These are phyloP conservation scores for Gerris lacustris DNA, from an alignment of 2,888 invertebrate genomes.

Conservation along the genomic window DNA sequence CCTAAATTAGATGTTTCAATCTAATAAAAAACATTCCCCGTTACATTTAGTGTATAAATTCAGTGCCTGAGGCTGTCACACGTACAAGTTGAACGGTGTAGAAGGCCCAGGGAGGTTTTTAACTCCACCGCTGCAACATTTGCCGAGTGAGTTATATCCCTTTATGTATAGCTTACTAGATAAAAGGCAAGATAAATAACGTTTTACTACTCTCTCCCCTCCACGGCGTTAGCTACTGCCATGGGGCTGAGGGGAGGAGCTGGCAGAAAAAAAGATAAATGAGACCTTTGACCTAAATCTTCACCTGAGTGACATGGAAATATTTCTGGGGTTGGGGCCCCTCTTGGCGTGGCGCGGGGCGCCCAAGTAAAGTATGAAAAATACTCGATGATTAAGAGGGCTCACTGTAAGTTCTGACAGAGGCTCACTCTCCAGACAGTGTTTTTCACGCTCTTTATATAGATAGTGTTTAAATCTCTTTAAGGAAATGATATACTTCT, in stretches of 20 bases:
- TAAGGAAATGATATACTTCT: too few relatives aligned
- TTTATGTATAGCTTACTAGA: not conserved
- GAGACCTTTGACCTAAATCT: constrained; percentile 3
- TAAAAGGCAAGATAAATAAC: constrained; percentile 3
- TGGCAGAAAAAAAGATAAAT: not conserved
- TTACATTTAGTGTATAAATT: too few relatives aligned
- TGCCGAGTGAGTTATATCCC: not conserved
- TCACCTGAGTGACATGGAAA: constrained; percentile 1
- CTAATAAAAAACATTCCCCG: too few relatives aligned
- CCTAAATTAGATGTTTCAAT: too few relatives aligned
- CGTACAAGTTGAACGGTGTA: too few relatives aligned
- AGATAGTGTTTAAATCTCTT: too few relatives aligned
- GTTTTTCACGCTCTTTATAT: too few relatives aligned
- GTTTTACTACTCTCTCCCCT: not conserved
- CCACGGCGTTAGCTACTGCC: too few relatives aligned
- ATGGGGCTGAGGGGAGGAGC: not conserved
- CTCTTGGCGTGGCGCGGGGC: not conserved
- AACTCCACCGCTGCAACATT: not conserved
- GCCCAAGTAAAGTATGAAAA: not conserved
- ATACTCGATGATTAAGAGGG: not conserved
- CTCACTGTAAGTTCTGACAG: not conserved
- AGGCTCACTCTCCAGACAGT: too few relatives aligned
- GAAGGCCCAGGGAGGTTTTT: too few relatives aligned
- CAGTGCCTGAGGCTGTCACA: too few relatives aligned
- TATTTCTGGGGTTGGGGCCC: not conserved